Conservation (phyloP, 1,140 invertebrate genomes). For the Eumaeus atala region DNA sequence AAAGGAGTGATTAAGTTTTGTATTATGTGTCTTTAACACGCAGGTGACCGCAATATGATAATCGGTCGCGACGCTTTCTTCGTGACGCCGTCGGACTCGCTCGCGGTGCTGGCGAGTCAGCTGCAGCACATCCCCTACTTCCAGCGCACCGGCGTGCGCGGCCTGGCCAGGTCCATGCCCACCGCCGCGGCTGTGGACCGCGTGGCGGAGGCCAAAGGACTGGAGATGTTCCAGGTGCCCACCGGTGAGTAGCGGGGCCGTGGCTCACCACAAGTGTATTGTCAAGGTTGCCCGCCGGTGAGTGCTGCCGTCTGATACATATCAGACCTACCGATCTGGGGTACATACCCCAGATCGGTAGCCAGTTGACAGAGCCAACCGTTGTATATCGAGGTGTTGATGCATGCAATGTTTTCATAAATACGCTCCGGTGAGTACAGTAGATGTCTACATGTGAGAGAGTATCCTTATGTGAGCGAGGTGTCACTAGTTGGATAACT, state of each 20-base stretch:
- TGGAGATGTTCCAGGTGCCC: constrained; percentile 95
- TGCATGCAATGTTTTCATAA: too few species aligned
- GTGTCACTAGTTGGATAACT: too few species aligned
- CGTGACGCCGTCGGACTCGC: constrained; percentile 97
- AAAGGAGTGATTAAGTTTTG: too few species aligned
- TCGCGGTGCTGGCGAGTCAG: constrained; percentile 96
- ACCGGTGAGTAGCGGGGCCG: constrained; percentile 77
- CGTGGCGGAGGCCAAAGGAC: constrained; percentile 84
- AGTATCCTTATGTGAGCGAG: too few species aligned
- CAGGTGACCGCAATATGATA: constrained; percentile 96
- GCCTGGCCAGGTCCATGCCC: constrained; percentile 98
- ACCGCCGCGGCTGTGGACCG: constrained; percentile 97
- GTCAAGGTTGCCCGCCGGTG: too few species aligned
- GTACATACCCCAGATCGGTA: too few species aligned
- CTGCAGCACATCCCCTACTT: constrained; percentile 97
- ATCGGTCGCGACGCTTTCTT: constrained; percentile 98
- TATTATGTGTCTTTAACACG: neutral
- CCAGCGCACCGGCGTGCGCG: constrained; percentile 86
- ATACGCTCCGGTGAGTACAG: too few species aligned
- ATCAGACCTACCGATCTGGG: too few species aligned
- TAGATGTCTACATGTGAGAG: too few species aligned
- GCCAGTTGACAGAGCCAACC: too few species aligned
- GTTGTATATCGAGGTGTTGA: too few species aligned
- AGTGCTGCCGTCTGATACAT: too few species aligned
- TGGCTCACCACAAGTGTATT: neutral